phyloP scores from a whole-genome alignment of 2,113 vertebrate genomes.

The Morone saxatilis region DNA sequence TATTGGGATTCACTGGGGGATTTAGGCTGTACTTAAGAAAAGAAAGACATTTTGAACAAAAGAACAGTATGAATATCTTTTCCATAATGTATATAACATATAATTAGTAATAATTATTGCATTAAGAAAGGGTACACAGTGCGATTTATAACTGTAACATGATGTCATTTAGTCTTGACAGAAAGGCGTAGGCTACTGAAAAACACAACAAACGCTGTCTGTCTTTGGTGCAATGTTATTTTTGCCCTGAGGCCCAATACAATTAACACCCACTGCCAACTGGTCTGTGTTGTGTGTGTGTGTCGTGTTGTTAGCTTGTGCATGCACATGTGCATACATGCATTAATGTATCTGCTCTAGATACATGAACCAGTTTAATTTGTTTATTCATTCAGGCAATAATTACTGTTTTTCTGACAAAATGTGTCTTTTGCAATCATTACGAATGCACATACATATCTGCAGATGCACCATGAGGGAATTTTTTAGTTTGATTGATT shows the following conservation, averaged over 20 bases:
- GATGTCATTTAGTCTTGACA: slow-evolving; percentile 40
- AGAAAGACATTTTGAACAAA: slow-evolving; percentile 30
- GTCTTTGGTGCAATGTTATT: slow-evolving; percentile 73
- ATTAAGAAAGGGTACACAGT: not conserved
- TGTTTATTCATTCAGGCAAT: slow-evolving; percentile 57
- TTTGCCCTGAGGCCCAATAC: slow-evolving; percentile 79
- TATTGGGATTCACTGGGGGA: slow-evolving; percentile 52
- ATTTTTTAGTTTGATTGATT: slow-evolving; percentile 50
- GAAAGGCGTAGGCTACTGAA: slow-evolving; percentile 41
- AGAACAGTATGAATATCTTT: not conserved
- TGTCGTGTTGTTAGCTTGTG: not conserved
- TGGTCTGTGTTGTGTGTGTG: slow-evolving; percentile 25
- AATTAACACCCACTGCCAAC: slow-evolving; percentile 80
- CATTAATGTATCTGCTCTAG: slow-evolving; percentile 42
- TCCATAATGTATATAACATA: not conserved
- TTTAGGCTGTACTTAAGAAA: slow-evolving; percentile 40
- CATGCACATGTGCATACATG: slow-evolving; percentile 16
- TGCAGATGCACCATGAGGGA: slow-evolving; percentile 28
- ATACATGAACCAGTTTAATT: slow-evolving; percentile 58
- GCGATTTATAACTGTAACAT: slow-evolving; percentile 8
- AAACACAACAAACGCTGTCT: slow-evolving; percentile 46
- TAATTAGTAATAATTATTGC: not conserved
- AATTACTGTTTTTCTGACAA: slow-evolving; percentile 44
- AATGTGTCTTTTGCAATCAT: slow-evolving; percentile 48
- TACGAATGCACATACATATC: slow-evolving; percentile 31